A percentile compares a stretch with the other conserved stretches of the same genome.
phyloP scores from a whole-genome alignment of 2,113 vertebrate species.

The Phylloscopus trochiloides region DNA sequence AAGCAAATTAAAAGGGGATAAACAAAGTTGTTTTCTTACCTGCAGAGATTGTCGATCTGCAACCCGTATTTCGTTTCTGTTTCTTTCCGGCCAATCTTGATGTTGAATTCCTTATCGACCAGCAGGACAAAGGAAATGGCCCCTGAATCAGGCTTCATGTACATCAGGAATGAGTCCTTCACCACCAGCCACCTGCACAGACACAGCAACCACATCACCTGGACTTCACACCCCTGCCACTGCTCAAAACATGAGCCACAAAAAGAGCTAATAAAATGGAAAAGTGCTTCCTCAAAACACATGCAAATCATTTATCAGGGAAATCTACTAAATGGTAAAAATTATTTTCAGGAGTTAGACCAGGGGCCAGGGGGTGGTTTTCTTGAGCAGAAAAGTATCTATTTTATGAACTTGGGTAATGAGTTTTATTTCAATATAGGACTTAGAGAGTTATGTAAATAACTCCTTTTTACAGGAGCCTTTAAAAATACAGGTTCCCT shows the following conservation, averaged over 20 bases:
- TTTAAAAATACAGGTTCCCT: not conserved
- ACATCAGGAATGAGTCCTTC: slow-evolving; percentile 94
- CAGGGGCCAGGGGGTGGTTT: not conserved
- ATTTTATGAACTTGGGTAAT: not conserved
- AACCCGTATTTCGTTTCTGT: slow-evolving; percentile 91
- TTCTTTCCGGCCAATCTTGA: slow-evolving; percentile 91
- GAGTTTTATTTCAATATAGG: not conserved
- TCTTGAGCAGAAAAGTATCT: not conserved
- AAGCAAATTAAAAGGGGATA: not conserved
- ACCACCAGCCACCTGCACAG: slow-evolving; percentile 89
- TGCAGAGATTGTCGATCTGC: slow-evolving; percentile 90
- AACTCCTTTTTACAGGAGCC: not conserved
- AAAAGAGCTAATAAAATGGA: not conserved
- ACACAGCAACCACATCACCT: not conserved
- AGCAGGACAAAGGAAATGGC: slow-evolving; percentile 91
- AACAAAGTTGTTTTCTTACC: slow-evolving; percentile 69
- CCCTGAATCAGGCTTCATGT: slow-evolving; percentile 92
- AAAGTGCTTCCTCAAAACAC: not conserved
- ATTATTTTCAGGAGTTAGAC: not conserved
- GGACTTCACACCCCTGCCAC: not conserved
- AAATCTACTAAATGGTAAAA: not conserved
- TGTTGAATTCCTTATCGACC: slow-evolving; percentile 91
- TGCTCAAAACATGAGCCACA: accelerated
- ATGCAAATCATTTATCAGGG: not conserved
- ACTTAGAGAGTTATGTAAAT: not conserved